Base-by-base conservation (phyloP, 64 coral and sea anemone genomes). In the Montipora sp. region DNA sequence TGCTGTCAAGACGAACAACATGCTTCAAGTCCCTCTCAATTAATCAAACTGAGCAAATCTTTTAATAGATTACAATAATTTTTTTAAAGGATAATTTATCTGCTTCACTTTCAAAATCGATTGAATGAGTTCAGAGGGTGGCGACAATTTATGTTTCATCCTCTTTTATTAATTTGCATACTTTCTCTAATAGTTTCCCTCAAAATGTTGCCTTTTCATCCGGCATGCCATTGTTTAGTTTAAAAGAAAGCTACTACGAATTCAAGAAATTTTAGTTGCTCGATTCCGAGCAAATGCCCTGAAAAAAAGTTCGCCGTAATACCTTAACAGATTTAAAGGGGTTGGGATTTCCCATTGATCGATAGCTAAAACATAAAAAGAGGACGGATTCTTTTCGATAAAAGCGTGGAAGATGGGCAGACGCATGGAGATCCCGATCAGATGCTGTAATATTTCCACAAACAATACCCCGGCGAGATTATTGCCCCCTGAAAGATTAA, bases 401-500 rank as follows among this genome's bases (percentile, higher is more conserved):
- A 15, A 47, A 8, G 27, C 65, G 80, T 47, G 80, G 59, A 59
- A 67, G 80, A 45, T 5, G 36, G 36, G 36, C 36, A 36, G 36
- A 36, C 36, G 36, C 36, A 36, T 36, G 36, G 36, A 36, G 36
- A 36, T 36, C 36, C 36, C 36, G 36, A 36, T 36, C 36, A 36
- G 36, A 36, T 36, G 36, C 36, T 36, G 36, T 36, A 36, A 36
- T 1, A 36, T 36, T 36, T 36, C 36, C 9, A 48, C 9, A 72
- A 73, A 72, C 50, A 71, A 59, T 60, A 85, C 46, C 47, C 82
- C 65, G 71, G 82, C 44, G 65, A 85, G 65, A 13, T 20, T 69
- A 36, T 9, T 85, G 61, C 82, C 82, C 65, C 65, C 63, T 71
- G 36, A 45, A 73, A 85, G 82, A 71, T 85, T 50, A 47, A 83